Evolutionary conservation across 2,888 invertebrate species (phyloP), one percentile per base, ranked within the genome.

Genomic region (Onchidella celtica): DNA sequence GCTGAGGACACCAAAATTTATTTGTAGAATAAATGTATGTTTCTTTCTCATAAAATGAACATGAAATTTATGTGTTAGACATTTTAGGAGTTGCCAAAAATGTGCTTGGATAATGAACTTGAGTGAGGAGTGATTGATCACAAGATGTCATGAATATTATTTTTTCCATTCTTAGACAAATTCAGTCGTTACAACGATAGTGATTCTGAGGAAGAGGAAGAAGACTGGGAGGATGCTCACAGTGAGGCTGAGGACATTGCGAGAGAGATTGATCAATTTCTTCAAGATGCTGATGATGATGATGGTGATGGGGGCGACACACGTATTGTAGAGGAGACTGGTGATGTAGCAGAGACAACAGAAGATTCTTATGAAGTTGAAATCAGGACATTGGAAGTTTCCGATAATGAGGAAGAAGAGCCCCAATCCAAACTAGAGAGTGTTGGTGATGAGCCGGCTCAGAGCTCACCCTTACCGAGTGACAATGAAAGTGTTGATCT

Each of bases 151-250:
- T n/a, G n/a, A n/a, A n/a, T n/a, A 61, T 75, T 81, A 66, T 68
- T 55, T 59, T 79, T 83, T 85, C 14, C 84, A 87, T 87, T 85
- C 72, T 81, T 86, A 74, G 88, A 89, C 47, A 91, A 91, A 80
- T 91, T 91, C 84, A 85, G 88, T 34, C 85, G 91, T 1, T 90
- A 80, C 61, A 83, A 88, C 38, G 76, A 84, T n/a, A 87, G 87
- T 82, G 85, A 81, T 69, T 81, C 81, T 55, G 86, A 85, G n/a
- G 86, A 85, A 76, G 89, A 89, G 34, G 85, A 85, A 34, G 86
- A 86, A n/a, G 83, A 86, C n/a, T 63, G 65, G 57, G 81, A 77
- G 9, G 82, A 81, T 38, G 76, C 57, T 40, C 59, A 65, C 34
- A 70, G 68, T 40, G 83, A 57, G 4, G 38, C 27, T n/a, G 75